These are phyloP conservation scores for Chymomyza costata DNA, from an alignment of 1,140 invertebrate genomes.

Conservation along the genomic window DNA sequence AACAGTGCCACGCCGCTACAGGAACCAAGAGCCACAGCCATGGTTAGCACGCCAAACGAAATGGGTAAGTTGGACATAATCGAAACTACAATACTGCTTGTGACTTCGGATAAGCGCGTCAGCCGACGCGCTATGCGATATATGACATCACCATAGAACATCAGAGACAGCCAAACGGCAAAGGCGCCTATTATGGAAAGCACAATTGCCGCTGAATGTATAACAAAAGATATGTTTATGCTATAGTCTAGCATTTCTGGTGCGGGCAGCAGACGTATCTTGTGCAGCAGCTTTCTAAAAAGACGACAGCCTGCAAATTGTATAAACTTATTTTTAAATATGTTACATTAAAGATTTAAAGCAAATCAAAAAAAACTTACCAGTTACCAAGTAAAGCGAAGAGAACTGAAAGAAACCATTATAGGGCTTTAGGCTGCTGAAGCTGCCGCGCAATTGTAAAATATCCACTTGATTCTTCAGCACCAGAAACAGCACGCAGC, in stretches of 20 bases:
- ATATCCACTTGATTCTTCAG: conserved; percentile 54
- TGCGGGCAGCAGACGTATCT: conserved; percentile 27
- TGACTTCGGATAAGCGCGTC: conserved; percentile 30
- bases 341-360: not conserved
- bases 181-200: conserved; percentile 41
- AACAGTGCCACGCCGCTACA: conserved; percentile 76
- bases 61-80: conserved; percentile 71
- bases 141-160: conserved; percentile 46
- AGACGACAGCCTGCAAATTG: conserved; percentile 46
- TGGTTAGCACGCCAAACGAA: conserved; percentile 63
- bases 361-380: conserved; percentile 16
- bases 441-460: conserved; percentile 37
- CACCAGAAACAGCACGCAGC: conserved; percentile 59
- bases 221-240: conserved; percentile 55
- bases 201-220: conserved; percentile 54
- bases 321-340: not conserved
- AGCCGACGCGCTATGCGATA: conserved; percentile 46
- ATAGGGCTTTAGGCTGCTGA: conserved; percentile 51
- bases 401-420: conserved; percentile 51
- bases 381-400: conserved; percentile 65
- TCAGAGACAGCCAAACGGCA: conserved; percentile 42
- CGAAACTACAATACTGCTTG: conserved; percentile 60
- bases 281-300: conserved; percentile 48
- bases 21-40: conserved; percentile 56
- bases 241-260: conserved; percentile 45